Evolutionary conservation across 2,113 vertebrate species (phyloP).

Genomic region (Seriola aureovittata): DNA sequence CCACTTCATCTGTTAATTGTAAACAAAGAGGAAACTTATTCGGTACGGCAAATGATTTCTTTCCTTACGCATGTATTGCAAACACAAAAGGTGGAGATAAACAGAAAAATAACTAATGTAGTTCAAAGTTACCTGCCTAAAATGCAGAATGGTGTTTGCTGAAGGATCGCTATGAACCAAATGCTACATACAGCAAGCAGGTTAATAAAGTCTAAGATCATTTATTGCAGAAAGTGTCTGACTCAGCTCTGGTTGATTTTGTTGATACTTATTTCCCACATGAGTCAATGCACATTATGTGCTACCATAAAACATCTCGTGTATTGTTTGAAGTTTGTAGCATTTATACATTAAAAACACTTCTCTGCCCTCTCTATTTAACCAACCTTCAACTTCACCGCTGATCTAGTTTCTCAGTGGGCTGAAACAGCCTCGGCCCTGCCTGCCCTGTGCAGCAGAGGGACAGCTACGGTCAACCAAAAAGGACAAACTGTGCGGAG

Average conservation of each 20-base stretch:
- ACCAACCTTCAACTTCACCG: slow-evolving; percentile 34
- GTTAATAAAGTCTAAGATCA: neutral
- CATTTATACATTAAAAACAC: neutral
- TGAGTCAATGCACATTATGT: slow-evolving; percentile 7
- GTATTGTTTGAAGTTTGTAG: slow-evolving; percentile 26
- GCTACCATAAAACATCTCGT: neutral
- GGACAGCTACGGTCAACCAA: slow-evolving; percentile 10
- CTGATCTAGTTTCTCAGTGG: slow-evolving; percentile 38
- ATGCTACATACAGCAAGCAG: neutral
- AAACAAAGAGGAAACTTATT: slow-evolving; percentile 53
- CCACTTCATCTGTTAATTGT: slow-evolving; percentile 37
- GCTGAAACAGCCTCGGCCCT: slow-evolving; percentile 42
- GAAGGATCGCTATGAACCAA: neutral
- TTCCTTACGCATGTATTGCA: neutral
- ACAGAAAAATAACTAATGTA: neutral
- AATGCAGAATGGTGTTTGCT: neutral
- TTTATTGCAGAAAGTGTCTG: neutral
- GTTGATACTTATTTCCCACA: slow-evolving; percentile 10
- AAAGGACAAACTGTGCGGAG: slow-evolving; percentile 10
- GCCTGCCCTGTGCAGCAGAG: slow-evolving; percentile 10
- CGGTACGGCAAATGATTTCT: neutral
- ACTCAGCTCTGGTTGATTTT: neutral
- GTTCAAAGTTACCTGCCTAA: neutral
- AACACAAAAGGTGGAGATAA: neutral
- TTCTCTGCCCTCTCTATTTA: slow-evolving; percentile 22